These are phyloP conservation scores for Tinea trinotella DNA, from an alignment of 2,888 invertebrate species.

Conservation along the genomic window DNA sequence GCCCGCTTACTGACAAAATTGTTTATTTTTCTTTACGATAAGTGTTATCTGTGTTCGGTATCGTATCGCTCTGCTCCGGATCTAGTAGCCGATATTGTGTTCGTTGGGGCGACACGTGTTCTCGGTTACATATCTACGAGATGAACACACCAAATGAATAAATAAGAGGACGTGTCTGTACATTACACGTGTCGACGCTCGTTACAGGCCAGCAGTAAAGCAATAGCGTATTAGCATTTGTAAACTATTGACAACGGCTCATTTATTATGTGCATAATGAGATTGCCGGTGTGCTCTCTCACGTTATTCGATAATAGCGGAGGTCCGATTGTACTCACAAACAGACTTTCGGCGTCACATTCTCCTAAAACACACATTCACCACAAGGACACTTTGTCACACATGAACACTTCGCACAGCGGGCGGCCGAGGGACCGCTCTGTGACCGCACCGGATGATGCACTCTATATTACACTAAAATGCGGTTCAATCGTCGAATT, in stretches of 20 bases:
- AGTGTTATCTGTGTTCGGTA: neutral
- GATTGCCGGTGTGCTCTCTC: neutral
- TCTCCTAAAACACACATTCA: conserved; percentile 57
- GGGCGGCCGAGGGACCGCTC: conserved; percentile 38
- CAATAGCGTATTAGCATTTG: conserved; percentile 7
- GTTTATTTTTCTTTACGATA: conserved; percentile 10
- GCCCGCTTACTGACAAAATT: neutral
- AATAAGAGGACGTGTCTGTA: neutral
- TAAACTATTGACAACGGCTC: conserved; percentile 8
- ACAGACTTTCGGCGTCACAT: conserved; percentile 58
- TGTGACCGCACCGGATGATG: conserved; percentile 58
- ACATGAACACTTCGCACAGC: conserved; percentile 31
- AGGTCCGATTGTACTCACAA: conserved; percentile 48
- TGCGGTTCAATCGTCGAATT: conserved; percentile 61
- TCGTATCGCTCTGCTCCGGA: conserved; percentile 1
- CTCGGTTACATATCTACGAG: neutral
- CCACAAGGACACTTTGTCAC: conserved; percentile 62
- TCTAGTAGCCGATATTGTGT: neutral
- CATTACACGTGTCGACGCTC: conserved; percentile 1
- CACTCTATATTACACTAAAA: conserved; percentile 63
- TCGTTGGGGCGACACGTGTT: neutral
- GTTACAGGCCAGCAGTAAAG: neutral
- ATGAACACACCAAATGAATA: neutral
- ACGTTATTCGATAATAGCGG: neutral
- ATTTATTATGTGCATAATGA: conserved; percentile 15